Percentiles rank a stretch among this genome's conserved stretches.
phyloP scores from a whole-genome alignment of 2,797 vertebrate genomes.

The Ptychobarbus kaznakovi region DNA sequence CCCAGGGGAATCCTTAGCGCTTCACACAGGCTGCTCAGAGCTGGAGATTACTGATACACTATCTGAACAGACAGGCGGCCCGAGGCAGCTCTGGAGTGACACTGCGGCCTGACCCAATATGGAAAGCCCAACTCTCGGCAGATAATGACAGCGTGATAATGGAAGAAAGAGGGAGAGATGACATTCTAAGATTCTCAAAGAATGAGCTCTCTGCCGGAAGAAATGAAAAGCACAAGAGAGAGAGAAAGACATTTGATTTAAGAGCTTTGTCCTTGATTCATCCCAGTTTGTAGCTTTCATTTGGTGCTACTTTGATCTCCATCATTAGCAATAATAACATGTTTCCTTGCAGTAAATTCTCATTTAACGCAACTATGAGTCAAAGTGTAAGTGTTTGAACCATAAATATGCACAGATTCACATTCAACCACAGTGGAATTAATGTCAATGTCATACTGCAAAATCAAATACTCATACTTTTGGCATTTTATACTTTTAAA shows the following conservation, averaged over 20 bases:
- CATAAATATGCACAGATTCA: background rate
- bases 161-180: constrained; percentile 30
- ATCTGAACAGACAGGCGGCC: constrained; percentile 43
- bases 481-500: background rate
- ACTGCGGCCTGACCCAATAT: constrained; percentile 44
- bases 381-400: background rate
- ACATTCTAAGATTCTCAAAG: constrained; percentile 35
- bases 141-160: constrained; percentile 28
- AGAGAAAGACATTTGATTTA: constrained; percentile 30
- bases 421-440: background rate
- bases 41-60: constrained; percentile 48
- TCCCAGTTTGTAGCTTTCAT: background rate
- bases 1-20: constrained; percentile 35
- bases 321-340: background rate
- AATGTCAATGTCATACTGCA: background rate
- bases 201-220: background rate
- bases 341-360: background rate
- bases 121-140: constrained; percentile 29
- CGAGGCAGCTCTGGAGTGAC: constrained; percentile 24
- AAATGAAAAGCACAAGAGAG: background rate
- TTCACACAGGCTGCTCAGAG: constrained; percentile 43
- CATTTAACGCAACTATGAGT: background rate
- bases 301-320: background rate
- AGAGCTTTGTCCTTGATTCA: constrained; percentile 25
- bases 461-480: background rate